Percentiles rank a stretch among this genome's conserved stretches.
Evolutionary conservation across 2,113 vertebrate genomes (phyloP).

Genomic region (Bubalus kerabau): DNA sequence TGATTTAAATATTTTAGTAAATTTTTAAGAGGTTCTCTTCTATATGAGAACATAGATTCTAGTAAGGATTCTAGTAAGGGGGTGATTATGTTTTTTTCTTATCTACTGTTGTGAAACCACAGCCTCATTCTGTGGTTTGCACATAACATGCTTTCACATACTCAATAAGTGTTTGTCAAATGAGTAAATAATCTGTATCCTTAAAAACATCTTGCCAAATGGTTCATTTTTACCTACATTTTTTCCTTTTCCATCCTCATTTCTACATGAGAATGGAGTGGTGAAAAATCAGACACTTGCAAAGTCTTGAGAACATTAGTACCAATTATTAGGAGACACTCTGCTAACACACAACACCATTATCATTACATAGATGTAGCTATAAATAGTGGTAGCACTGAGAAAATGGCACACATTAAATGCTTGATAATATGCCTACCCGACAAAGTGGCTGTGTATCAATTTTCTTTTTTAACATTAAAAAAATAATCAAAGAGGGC

Average conservation of each 20-base stretch:
- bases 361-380: background rate
- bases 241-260: background rate
- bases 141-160: background rate
- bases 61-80: background rate
- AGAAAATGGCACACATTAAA: background rate
- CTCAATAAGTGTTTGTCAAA: background rate
- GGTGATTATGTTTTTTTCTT: background rate
- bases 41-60: background rate
- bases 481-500: background rate
- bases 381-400: background rate
- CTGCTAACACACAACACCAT: too few species aligned
- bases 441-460: background rate
- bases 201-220: background rate
- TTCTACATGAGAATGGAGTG: background rate
- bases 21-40: background rate
- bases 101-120: background rate
- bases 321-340: background rate
- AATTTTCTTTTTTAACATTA: background rate
- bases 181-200: background rate
- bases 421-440: background rate
- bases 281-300: background rate
- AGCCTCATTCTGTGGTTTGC: background rate
- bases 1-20: background rate
- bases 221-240: background rate
- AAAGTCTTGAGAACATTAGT: background rate